Conservation (phyloP, 2,888 invertebrate species). For the Drosophila falleni region DNA sequence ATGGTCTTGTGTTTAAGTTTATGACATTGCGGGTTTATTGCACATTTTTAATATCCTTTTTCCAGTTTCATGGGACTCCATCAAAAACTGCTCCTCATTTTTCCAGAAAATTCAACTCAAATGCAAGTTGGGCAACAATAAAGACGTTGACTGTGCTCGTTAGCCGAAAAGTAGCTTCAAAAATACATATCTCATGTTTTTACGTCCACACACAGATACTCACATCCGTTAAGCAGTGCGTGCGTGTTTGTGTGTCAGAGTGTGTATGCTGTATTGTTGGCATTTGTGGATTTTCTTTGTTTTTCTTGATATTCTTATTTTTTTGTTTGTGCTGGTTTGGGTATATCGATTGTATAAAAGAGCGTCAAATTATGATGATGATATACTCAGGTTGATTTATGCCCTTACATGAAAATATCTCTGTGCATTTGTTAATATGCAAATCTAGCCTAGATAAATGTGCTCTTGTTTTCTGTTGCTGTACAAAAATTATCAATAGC, state of each 20-base stretch:
- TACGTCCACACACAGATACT: conserved; percentile 28
- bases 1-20: conserved; percentile 19
- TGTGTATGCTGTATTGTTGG: conserved; percentile 44
- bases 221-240: neutral
- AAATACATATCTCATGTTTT: conserved; percentile 61
- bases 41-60: conserved; percentile 32
- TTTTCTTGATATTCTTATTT: conserved; percentile 20
- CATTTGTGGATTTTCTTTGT: conserved; percentile 43
- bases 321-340: conserved; percentile 29
- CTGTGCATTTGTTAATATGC: conserved; percentile 8
- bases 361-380: conserved; percentile 54
- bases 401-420: conserved; percentile 18
- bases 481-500: neutral
- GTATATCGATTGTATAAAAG: conserved; percentile 64
- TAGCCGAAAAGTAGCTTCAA: conserved; percentile 70
- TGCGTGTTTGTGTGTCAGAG: conserved; percentile 4
- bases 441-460: conserved; percentile 10
- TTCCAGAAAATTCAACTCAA: conserved; percentile 14
- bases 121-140: conserved; percentile 62
- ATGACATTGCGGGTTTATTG: conserved; percentile 32
- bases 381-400: conserved; percentile 53
- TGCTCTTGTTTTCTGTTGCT: neutral
- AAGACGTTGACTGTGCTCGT: conserved; percentile 74
- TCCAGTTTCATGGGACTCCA: conserved; percentile 1
- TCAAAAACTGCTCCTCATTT: neutral